Base-by-base conservation (phyloP, 2,888 invertebrate species). In the Campaea margaritaria region DNA sequence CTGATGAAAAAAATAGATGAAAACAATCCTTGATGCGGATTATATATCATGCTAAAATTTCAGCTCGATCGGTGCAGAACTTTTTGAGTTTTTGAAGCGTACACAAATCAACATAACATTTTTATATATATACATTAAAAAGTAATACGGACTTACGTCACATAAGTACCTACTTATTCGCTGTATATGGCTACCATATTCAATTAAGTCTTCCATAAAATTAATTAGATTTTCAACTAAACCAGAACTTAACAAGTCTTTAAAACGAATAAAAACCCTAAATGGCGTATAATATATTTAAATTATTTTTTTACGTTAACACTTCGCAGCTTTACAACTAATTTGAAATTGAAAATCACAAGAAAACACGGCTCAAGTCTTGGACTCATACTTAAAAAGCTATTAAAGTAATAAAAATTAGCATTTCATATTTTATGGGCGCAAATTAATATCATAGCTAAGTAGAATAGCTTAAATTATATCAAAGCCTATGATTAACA, bases 331-430 rank as follows among this genome's bases (percentile, higher is more conserved):
- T 66, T 62, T 60, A 64, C 58, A 55, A 47, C 39, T 45, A 47
- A 46, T 47, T 51, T 36, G 11, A 42, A 51, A 54, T 51, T 57
- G 63, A 60, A 66, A 65, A 52, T 52, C 46, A 16, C 43, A 48
- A 53, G 50, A 54, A 51, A 57, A 57, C 58, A 36, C 44, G 31
- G 48, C 47, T 51, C 44, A 34, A 58, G 9, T 55, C 13, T 14
- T 56, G 47, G 27, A 55, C 31, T 51, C 56, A 48, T 56, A 62
- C 61, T 69, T 65, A 68, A 67, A 66, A 66, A 21, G 55, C 68
- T 58, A 65, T 70, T 60, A 65, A 21, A 34, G 62, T 55, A 39
- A 64, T 67, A 53, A 67, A 66, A 68, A 69, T 73, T 70, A 46
- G 68, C 70, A 73, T 72, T 68, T 65, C 57, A 61, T 65, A 66